phyloP scores from a whole-genome alignment of 2,113 vertebrate species.

The Osmerus mordax region DNA sequence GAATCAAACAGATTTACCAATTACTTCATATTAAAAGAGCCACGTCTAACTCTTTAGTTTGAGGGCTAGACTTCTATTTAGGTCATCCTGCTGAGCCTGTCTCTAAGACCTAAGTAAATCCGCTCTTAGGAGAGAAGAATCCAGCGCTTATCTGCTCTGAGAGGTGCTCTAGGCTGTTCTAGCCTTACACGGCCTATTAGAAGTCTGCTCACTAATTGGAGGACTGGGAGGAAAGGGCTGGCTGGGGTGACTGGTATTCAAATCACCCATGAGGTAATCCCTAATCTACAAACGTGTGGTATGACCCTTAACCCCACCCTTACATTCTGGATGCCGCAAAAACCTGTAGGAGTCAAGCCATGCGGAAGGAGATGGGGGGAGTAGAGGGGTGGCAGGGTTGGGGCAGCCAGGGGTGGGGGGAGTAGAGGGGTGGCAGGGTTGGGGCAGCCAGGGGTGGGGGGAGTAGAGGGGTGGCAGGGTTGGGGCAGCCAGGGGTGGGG shows the following conservation, averaged over 20 bases:
- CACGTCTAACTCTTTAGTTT: neutral
- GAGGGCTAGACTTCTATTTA: constrained; percentile 45
- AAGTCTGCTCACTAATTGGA: constrained; percentile 64
- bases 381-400: neutral
- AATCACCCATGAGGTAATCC: constrained; percentile 69
- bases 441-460: neutral
- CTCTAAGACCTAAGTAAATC: constrained; percentile 57
- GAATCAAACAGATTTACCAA: neutral
- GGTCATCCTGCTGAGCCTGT: constrained; percentile 57
- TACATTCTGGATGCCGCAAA: constrained; percentile 46
- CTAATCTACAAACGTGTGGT: constrained; percentile 66
- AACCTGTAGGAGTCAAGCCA: constrained; percentile 32
- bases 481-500: neutral
- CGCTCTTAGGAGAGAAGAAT: constrained; percentile 65
- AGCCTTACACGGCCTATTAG: constrained; percentile 62
- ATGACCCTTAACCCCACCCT: constrained; percentile 58
- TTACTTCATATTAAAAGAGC: constrained; percentile 18
- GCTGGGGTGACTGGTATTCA: constrained; percentile 61
- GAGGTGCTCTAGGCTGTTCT: constrained; percentile 50
- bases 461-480: too few species aligned
- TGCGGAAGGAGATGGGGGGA: constrained; percentile 14
- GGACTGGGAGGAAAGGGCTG: constrained; percentile 40
- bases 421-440: neutral
- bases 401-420: neutral
- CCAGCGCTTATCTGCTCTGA: constrained; percentile 66